These are phyloP conservation scores for Macquaria ambigua DNA, from an alignment of 2,113 vertebrate genomes.

Conservation along the genomic window DNA sequence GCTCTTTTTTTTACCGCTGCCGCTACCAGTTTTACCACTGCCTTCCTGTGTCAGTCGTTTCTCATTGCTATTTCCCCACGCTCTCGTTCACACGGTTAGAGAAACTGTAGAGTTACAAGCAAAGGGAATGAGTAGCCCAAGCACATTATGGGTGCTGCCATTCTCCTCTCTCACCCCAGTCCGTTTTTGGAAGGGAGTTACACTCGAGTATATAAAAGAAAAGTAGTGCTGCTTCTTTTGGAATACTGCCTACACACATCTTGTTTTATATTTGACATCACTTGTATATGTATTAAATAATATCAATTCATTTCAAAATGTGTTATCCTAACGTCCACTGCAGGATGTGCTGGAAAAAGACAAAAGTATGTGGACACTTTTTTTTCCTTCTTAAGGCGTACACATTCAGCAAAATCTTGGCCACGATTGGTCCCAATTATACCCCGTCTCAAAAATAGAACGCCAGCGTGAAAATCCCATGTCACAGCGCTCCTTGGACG, in stretches of 20 bases:
- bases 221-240: neutral
- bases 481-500: slow-evolving; percentile 30
- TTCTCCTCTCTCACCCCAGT: neutral
- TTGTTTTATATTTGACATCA: neutral
- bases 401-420: slow-evolving; percentile 26
- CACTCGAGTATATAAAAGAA: neutral
- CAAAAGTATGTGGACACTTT: too few species aligned
- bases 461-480: slow-evolving; percentile 39
- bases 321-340: neutral
- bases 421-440: slow-evolving; percentile 40
- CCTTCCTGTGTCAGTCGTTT: slow-evolving; percentile 38
- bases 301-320: neutral
- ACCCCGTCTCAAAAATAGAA: neutral
- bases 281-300: neutral
- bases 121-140: slow-evolving; percentile 6
- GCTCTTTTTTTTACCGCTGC: neutral
- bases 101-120: neutral
- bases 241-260: too few species aligned
- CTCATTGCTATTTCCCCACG: slow-evolving; percentile 19
- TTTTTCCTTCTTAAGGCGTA: neutral
- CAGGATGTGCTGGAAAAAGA: neutral
- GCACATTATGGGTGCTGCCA: neutral
- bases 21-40: slow-evolving; percentile 15
- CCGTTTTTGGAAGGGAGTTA: neutral
- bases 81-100: slow-evolving; percentile 19